A percentile compares a stretch with the other conserved stretches of the same genome.
phyloP scores from a whole-genome alignment of 2,888 invertebrate genomes.

The Xylophagus ater region DNA sequence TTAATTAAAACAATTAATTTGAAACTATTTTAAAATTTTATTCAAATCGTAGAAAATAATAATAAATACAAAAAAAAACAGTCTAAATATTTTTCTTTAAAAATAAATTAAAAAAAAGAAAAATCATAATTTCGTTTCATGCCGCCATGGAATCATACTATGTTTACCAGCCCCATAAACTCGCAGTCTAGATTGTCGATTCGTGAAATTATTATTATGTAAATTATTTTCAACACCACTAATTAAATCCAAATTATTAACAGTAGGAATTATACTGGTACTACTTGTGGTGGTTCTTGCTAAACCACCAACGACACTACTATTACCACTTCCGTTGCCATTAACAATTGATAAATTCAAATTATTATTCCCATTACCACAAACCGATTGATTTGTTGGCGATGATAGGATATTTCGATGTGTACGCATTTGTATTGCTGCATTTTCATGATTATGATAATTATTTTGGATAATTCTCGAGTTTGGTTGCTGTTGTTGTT shows the following conservation, averaged over 20 bases:
- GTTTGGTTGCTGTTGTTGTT: slow-evolving; percentile 14
- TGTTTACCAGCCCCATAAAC: slow-evolving; percentile 21
- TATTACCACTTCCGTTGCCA: not conserved
- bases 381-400: slow-evolving; percentile 4
- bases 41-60: no score
- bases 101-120: no score
- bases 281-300: no score
- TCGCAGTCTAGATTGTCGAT: slow-evolving; percentile 21
- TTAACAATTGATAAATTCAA: no score
- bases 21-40: no score
- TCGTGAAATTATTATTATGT: slow-evolving; percentile 18
- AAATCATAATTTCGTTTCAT: slow-evolving; percentile 24
- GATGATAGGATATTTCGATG: slow-evolving; percentile 2
- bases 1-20: no score
- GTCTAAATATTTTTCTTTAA: no score
- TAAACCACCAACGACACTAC: no score
- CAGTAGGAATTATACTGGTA: no score
- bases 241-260: slow-evolving; percentile 25
- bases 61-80: no score
- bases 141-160: slow-evolving; percentile 21
- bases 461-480: slow-evolving; percentile 17
- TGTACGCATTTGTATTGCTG: slow-evolving; percentile 10
- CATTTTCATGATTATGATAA: slow-evolving; percentile 19
- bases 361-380: not conserved
- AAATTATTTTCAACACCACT: slow-evolving; percentile 20